Conservation (phyloP, 2,797 vertebrate species). For the Dermochelys coriacea region DNA sequence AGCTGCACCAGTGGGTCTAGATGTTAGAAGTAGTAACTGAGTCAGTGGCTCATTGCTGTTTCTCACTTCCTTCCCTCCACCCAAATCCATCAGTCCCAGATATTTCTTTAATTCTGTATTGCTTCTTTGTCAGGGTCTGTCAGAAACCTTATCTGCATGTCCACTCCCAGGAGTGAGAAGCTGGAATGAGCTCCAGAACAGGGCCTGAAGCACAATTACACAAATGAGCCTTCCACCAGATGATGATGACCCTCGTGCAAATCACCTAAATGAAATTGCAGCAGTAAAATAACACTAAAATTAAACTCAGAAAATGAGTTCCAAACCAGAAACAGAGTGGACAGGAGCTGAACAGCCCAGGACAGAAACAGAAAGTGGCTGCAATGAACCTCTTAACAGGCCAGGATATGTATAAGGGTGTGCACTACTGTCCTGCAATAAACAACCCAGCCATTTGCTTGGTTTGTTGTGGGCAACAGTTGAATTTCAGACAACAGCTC, state of each 20-base stretch:
- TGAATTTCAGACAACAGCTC: neutral
- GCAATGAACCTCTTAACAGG: neutral
- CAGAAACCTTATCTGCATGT: neutral
- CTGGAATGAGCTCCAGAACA: neutral
- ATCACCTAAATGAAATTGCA: neutral
- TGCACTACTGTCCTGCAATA: neutral
- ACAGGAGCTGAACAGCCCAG: neutral
- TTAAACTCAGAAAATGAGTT: neutral
- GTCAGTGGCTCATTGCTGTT: neutral
- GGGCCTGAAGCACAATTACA: neutral
- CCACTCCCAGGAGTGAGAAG: neutral
- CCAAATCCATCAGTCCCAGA: neutral
- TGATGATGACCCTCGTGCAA: neutral
- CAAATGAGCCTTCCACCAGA: neutral
- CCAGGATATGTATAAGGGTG: rapidly evolving
- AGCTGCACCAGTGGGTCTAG: neutral
- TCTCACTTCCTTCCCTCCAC: rapidly evolving
- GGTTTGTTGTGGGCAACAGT: neutral
- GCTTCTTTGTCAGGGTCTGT: neutral
- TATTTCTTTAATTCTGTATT: neutral
- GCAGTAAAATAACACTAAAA: neutral
- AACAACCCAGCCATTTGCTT: neutral
- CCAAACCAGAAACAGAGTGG: neutral
- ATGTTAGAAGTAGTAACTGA: rapidly evolving
- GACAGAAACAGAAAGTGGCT: neutral